Evolutionary conservation across 1,140 invertebrate species (phyloP).

Genomic region (Caenorhabditis remanei): DNA sequence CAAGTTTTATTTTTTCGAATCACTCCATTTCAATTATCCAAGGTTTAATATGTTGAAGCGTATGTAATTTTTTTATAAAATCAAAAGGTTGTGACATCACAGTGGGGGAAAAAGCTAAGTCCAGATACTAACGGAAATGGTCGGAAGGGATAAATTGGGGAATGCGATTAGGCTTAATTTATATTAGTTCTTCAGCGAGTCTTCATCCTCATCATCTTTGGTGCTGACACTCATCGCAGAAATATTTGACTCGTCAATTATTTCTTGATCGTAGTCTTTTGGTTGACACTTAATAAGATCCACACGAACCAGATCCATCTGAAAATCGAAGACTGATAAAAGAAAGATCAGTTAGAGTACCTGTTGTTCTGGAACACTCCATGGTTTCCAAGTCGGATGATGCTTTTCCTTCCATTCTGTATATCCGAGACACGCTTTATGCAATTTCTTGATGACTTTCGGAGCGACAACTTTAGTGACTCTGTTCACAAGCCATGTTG

Average conservation of each 20-base stretch:
- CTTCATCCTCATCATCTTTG: constrained; percentile 47
- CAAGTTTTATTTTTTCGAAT: too few relatives aligned
- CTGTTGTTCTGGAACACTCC: constrained; percentile 87
- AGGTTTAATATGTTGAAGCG: background rate
- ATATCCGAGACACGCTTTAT: constrained; percentile 86
- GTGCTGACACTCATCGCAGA: constrained; percentile 42
- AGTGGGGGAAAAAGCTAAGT: background rate
- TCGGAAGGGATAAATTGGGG: background rate
- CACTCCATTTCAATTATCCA: background rate
- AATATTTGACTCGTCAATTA: constrained; percentile 63
- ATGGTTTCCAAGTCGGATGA: constrained; percentile 86
- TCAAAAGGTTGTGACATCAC: background rate
- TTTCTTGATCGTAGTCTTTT: constrained; percentile 65
- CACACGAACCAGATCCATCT: constrained; percentile 59
- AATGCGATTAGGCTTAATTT: background rate
- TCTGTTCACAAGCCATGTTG: constrained; percentile 90
- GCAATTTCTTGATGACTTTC: constrained; percentile 85
- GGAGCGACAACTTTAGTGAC: constrained; percentile 89
- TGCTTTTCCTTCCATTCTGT: constrained; percentile 85
- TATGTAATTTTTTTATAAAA: too few relatives aligned
- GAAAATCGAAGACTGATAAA: background rate
- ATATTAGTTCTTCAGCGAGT: constrained; percentile 31
- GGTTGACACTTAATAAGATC: constrained; percentile 64
- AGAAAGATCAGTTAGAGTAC: background rate
- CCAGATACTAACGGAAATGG: background rate